Conservation (phyloP, 2,797 vertebrate species). For the Tolypeutes matacus region DNA sequence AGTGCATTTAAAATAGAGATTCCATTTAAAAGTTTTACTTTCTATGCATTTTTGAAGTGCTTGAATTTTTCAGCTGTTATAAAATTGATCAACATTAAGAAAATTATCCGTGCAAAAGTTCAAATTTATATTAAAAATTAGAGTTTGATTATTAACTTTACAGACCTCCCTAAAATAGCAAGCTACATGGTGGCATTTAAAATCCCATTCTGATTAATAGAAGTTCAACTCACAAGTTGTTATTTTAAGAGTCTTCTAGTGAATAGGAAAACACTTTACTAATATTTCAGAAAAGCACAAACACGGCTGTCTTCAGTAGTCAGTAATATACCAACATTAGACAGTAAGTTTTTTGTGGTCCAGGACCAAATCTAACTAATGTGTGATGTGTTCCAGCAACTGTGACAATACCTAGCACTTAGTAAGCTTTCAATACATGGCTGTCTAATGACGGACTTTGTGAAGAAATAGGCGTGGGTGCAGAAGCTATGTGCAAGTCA, state of each 20-base stretch:
- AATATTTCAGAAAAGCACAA: conserved; percentile 3
- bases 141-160: conserved; percentile 37
- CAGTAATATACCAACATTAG: neutral
- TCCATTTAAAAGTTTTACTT: neutral
- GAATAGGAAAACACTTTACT: conserved; percentile 12
- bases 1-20: conserved; percentile 50
- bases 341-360: neutral
- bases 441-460: neutral
- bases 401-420: neutral
- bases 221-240: neutral
- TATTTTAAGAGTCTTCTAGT: conserved; percentile 12
- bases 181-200: neutral
- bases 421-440: neutral
- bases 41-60: conserved; percentile 35
- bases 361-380: neutral
- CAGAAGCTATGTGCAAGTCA: neutral
- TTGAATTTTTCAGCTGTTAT: conserved; percentile 16
- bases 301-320: conserved; percentile 19
- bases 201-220: conserved; percentile 48
- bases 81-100: conserved; percentile 45
- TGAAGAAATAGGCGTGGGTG: neutral
- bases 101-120: conserved; percentile 11
- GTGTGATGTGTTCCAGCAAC: neutral
- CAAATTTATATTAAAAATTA: conserved; percentile 21
- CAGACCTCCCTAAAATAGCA: conserved; percentile 1